Evolutionary conservation across 2,113 vertebrate species (phyloP).

Genomic region (Actinemys pallida): DNA sequence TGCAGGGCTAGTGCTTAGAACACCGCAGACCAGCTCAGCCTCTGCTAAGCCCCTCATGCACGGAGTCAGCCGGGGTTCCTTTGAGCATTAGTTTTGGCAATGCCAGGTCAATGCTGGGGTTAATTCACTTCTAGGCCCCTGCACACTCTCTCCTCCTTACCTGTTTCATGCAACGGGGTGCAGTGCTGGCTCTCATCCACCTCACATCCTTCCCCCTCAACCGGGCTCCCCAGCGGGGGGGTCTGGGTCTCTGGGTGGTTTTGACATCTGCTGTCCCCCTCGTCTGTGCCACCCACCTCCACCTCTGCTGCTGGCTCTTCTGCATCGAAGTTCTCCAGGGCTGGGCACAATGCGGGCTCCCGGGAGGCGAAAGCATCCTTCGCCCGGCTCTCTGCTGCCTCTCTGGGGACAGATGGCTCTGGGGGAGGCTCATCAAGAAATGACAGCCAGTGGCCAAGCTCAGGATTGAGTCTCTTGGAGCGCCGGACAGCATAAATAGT

Average conservation of each 20-base stretch:
- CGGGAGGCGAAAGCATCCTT: not conserved
- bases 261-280: not conserved
- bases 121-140: not conserved
- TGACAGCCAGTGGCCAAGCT: constrained; percentile 78
- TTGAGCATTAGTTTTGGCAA: not conserved
- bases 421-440: constrained; percentile 48
- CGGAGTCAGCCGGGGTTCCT: rapidly evolving
- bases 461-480: constrained; percentile 91
- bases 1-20: not conserved
- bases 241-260: constrained; percentile 71
- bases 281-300: constrained; percentile 62
- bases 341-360: not conserved
- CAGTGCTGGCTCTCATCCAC: constrained; percentile 60
- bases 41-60: not conserved
- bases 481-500: constrained; percentile 86
- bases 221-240: constrained; percentile 79
- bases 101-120: not conserved
- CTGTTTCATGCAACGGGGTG: constrained; percentile 67
- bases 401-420: rapidly evolving
- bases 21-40: rapidly evolving
- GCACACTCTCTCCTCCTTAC: constrained; percentile 19
- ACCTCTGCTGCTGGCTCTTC: constrained; percentile 70
- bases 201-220: constrained; percentile 61
- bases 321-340: constrained; percentile 34
- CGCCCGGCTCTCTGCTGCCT: not conserved